These are phyloP conservation scores for Ellobium chinense DNA, from an alignment of 2,888 invertebrate species.

Conservation along the genomic window DNA sequence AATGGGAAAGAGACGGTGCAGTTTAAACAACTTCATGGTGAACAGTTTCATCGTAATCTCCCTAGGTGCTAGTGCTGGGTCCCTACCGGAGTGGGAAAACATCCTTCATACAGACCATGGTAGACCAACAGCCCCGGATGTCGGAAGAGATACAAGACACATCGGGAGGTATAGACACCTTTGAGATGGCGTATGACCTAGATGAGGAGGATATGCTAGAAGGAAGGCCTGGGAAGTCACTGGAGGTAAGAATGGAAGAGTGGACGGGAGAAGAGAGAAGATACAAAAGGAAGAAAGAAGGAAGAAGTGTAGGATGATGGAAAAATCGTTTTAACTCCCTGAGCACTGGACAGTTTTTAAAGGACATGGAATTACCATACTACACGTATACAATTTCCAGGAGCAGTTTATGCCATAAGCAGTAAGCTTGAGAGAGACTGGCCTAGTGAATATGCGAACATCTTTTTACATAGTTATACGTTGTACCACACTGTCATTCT, in stretches of 20 bases:
- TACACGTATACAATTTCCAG: too few species aligned
- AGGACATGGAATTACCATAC: too few species aligned
- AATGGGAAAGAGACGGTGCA: too few species aligned
- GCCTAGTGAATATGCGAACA: too few species aligned
- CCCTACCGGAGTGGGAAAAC: slow-evolving; percentile 68
- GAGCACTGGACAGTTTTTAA: too few species aligned
- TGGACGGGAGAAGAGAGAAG: too few species aligned
- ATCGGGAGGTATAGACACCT: slow-evolving; percentile 70
- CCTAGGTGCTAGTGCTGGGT: slow-evolving; percentile 66
- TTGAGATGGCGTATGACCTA: slow-evolving; percentile 67
- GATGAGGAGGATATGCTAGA: slow-evolving; percentile 50
- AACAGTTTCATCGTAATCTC: not conserved
- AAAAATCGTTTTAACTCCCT: too few species aligned
- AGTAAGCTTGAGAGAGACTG: too few species aligned
- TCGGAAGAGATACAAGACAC: slow-evolving; percentile 67
- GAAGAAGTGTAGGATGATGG: not conserved
- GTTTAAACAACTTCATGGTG: too few species aligned
- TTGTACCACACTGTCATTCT: too few species aligned
- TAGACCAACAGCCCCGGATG: slow-evolving; percentile 75
- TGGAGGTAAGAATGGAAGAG: slow-evolving; percentile 55
- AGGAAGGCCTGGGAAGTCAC: slow-evolving; percentile 48
- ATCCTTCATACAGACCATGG: slow-evolving; percentile 72
- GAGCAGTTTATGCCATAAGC: too few species aligned
- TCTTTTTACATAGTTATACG: too few species aligned
- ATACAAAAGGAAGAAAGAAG: not conserved